Evolutionary conservation across 2,797 vertebrate species (phyloP), one percentile per base, ranked within the genome.

Genomic region (Ptychadena robeensis): DNA sequence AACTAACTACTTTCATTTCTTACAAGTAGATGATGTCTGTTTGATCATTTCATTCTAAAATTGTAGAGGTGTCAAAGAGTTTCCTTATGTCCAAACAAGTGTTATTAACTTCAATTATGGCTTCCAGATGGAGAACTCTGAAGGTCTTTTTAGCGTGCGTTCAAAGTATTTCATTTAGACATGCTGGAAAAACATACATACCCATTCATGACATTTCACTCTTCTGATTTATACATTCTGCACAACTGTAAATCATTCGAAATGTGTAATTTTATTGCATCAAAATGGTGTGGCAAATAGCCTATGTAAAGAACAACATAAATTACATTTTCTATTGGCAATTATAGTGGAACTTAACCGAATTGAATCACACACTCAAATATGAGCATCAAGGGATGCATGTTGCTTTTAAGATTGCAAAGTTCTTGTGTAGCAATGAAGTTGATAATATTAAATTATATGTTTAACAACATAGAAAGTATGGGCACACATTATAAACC

Each of bases 51-150:
- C 92, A 92, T 96, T 93, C 83, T 86, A 93, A 93, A 92, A 90
- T 90, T 88, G 80, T 90, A 87, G 91, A 92, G 93, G 92, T 96
- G 94, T 96, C 94, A 95, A 95, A 94, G 93, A 94, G 90, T 94
- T 96, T 94, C 93, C 91, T 94, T 94, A 89, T 94, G 93, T 95
- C 93, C 92, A 94, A 92, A 94, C 91, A 91, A 93, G 88, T 85
- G 93, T 94, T 95, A 96, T 97, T 96, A 96, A 94, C 92, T 94
- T 94, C 94, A 96, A 95, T 97, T 96, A 95, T 89, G 90, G 92
- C 93, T 95, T 95, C 93, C 94, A 96, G 92, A 93, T 93, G 91
- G 93, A 94, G 94, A 94, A 95, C 94, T 96, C 93, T 93, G 93
- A 90, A 86, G 92, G 91, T 93, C 92, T 96, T 95, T 61, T 96